Evolutionary conservation across 2,797 vertebrate species (phyloP), one percentile per base, ranked within the genome.

Genomic region (Ficedula albicollis): DNA sequence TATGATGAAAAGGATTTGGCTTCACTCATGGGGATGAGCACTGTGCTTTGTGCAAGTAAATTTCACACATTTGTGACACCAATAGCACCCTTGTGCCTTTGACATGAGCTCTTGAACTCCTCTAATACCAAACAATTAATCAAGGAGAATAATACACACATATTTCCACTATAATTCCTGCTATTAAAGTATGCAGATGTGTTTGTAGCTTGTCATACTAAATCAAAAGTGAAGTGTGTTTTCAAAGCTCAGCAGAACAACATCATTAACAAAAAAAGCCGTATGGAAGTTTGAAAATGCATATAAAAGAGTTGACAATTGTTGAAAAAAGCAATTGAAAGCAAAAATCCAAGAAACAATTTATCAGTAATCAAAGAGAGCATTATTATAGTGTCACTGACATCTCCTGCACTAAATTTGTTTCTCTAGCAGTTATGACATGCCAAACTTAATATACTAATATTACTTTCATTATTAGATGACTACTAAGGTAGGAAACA

Each of bases 401-500:
- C 56, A 89, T 54, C 70, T 89, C 21, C 66, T 67, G 49, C 80
- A 51, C 38, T 82, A 69, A 93, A 86, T 32, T 86, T 83, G 48
- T 87, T 93, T 87, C 60, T 78, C 79, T 58, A 86, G 54, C 64
- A 75, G 76, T 81, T 94, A 91, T 51, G 72, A 49, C 43, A 72
- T 10, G 11, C 44, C 66, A 81, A 90, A 95, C 51, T 70, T 66
- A 95, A 95, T 88, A 86, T 66, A 73, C 12, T 87, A 93, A 91
- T 88, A 95, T 90, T 88, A 34, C 72, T 91, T 95, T 77, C 39
- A 38, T 88, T 93, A 80, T 83, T 76, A 64, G 51, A 63, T 79
- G 68, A 60, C 49, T 94, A 20, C 48, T 13, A 54, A 39, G 26
- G 18, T 64, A 73, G 64, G 49, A 90, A 77, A 82, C 13, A 20